Evolutionary conservation across 2,888 invertebrate species (phyloP).

Genomic region (Tetrapedia diversipes): DNA sequence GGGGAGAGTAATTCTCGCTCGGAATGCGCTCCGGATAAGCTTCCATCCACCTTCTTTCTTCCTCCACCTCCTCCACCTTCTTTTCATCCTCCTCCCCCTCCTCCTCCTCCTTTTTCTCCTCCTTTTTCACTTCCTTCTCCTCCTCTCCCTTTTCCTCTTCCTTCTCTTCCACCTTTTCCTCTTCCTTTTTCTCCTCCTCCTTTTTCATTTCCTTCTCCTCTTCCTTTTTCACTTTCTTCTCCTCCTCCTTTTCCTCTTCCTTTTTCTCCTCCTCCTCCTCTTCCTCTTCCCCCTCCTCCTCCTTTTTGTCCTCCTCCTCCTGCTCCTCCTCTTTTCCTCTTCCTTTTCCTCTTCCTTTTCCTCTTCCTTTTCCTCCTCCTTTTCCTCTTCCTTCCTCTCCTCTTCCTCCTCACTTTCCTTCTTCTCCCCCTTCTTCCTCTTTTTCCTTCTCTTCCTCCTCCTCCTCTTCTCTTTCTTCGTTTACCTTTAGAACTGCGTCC

Average conservation of each 20-base stretch:
- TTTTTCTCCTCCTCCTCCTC: background rate
- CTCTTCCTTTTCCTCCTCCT: background rate
- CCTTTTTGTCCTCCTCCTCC: background rate
- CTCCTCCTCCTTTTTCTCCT: background rate
- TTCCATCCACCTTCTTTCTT: background rate
- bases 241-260: too few species aligned
- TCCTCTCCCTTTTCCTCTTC: background rate
- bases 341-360: background rate
- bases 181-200: background rate
- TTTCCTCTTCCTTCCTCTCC: too few species aligned
- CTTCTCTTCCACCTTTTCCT: too few species aligned
- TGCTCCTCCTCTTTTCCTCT: background rate
- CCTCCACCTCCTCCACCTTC: background rate
- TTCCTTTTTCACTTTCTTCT: too few species aligned
- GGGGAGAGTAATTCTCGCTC: slow-evolving; percentile 33
- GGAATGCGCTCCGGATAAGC: slow-evolving; percentile 51
- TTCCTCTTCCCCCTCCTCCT: background rate
- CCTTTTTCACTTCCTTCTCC: background rate
- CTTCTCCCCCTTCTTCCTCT: too few species aligned
- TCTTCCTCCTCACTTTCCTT: background rate
- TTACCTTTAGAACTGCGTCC: too few species aligned
- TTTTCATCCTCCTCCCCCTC: too few species aligned
- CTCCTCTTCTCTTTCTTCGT: background rate
- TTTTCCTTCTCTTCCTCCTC: background rate
- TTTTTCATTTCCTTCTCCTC: background rate